phyloP scores from a whole-genome alignment of 1,140 invertebrate species.

The Platyscapa corneri region DNA sequence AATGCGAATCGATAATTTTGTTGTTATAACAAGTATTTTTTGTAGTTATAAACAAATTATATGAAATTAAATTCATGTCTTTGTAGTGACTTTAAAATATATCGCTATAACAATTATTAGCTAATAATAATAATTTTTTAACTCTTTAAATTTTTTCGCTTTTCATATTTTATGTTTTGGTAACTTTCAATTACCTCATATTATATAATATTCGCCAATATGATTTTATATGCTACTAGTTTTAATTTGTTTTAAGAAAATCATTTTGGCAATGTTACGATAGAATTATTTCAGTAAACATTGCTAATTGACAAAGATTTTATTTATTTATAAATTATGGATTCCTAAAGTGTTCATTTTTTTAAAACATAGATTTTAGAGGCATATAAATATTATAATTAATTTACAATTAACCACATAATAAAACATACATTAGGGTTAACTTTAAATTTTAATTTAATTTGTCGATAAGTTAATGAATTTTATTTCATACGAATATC shows the following conservation, averaged over 20 bases:
- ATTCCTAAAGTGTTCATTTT: background rate
- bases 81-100: constrained; percentile 34
- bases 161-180: constrained; percentile 41
- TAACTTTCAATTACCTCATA: constrained; percentile 12
- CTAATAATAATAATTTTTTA: constrained; percentile 19
- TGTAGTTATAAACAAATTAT: constrained; percentile 2
- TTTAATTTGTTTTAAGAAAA: background rate
- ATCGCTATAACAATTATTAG: constrained; percentile 36
- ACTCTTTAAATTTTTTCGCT: background rate
- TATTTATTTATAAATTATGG: background rate
- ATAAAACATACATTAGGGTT: background rate
- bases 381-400: background rate
- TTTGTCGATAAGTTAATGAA: background rate
- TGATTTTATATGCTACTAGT: background rate
- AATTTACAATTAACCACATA: background rate
- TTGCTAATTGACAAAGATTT: constrained; percentile 10
- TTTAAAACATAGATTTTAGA: constrained; percentile 16
- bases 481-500: background rate
- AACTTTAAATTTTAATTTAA: constrained; percentile 9
- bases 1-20: background rate
- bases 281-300: background rate
- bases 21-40: background rate
- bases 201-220: constrained; percentile 8
- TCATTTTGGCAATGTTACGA: background rate
- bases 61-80: background rate